Evolutionary conservation across 2,888 invertebrate species (phyloP).

Genomic region (Cremastinae sp.): DNA sequence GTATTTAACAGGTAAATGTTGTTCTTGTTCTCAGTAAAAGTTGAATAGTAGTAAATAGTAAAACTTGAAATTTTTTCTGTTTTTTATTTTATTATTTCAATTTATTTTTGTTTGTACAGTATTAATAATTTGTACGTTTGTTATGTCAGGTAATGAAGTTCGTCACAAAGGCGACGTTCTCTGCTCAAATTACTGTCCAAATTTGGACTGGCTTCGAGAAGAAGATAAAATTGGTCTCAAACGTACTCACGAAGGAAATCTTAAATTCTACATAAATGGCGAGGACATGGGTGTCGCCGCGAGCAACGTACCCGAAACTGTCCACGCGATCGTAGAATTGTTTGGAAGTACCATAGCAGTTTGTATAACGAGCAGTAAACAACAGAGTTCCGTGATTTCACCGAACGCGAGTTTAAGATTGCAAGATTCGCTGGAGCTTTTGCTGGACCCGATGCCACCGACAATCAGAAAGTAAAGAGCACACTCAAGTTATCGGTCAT

Average conservation of each 20-base stretch:
- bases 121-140: no score
- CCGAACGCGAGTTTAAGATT: slow-evolving; percentile 81
- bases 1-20: slow-evolving; percentile 83
- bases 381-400: slow-evolving; percentile 80
- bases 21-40: neutral
- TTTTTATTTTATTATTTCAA: no score
- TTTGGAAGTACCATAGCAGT: slow-evolving; percentile 90
- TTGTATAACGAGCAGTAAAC: slow-evolving; percentile 86
- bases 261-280: slow-evolving; percentile 90
- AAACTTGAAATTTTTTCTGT: no score
- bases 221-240: slow-evolving; percentile 90
- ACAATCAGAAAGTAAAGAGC: slow-evolving; percentile 75
- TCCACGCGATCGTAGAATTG: slow-evolving; percentile 92
- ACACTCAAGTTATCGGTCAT: no score
- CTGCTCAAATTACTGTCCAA: slow-evolving; percentile 86
- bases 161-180: slow-evolving; percentile 85
- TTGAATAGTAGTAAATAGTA: slow-evolving; percentile 38
- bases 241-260: slow-evolving; percentile 85
- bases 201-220: slow-evolving; percentile 90
- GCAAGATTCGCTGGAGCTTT: slow-evolving; percentile 84
- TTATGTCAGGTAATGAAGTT: slow-evolving; percentile 84
- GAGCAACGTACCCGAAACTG: slow-evolving; percentile 89
- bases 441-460: slow-evolving; percentile 82
- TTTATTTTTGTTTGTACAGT: no score
- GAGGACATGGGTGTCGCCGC: slow-evolving; percentile 90